Conservation (phyloP, 2,797 vertebrate species). For the Diglossa cyanea region DNA sequence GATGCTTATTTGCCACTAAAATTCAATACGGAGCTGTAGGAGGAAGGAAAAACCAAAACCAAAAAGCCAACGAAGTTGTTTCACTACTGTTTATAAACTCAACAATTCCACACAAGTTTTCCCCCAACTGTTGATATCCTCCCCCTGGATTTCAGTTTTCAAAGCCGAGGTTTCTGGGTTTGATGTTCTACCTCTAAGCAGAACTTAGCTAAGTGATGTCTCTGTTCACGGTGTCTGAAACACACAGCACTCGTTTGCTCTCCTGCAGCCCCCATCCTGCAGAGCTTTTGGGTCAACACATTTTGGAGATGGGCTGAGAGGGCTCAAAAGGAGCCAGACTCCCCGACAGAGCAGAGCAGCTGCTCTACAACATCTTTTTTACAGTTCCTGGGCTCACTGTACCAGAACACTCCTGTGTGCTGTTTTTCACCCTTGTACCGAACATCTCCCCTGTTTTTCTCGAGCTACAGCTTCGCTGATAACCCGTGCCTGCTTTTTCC, state of each 20-base stretch:
- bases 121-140: conserved; percentile 29
- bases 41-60: background rate
- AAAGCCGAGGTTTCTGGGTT: background rate
- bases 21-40: accelerated
- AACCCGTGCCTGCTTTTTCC: background rate
- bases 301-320: background rate
- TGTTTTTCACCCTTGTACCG: background rate
- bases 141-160: background rate
- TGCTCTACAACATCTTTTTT: background rate
- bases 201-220: background rate
- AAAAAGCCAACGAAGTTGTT: background rate
- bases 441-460: background rate
- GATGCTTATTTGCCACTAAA: background rate
- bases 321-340: background rate
- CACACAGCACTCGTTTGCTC: background rate
- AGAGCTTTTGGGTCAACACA: background rate
- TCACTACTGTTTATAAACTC: background rate
- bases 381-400: accelerated
- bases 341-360: background rate
- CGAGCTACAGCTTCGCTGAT: background rate
- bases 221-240: background rate
- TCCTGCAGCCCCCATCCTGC: background rate
- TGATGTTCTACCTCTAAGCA: background rate
- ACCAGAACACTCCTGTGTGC: background rate
- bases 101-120: accelerated